Evolutionary conservation across 37 sponge, comb jelly and placozoan species (phyloP), one percentile per base, ranked within the genome.

Genomic region (Dysidea cf. avara): DNA sequence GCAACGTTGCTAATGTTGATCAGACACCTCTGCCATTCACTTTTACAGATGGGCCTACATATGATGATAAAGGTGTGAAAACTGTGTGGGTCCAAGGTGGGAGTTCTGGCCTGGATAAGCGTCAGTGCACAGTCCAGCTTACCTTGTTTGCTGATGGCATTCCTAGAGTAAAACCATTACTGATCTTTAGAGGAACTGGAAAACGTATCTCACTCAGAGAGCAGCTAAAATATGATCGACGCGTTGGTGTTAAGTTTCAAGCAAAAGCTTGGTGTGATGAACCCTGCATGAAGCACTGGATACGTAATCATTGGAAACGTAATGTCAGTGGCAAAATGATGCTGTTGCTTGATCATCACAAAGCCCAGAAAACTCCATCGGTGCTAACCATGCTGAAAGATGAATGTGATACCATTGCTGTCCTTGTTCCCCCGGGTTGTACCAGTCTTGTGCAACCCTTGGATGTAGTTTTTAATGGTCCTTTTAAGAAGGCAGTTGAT

Each of bases 111-210:
- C 56, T 72, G 20, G 74, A 81, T 37, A 81, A 81, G 36, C 73
- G 74, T 49, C 82, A 81, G 48, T 72, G 74, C 36, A 81, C 64
- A 24, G 73, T 62, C 7, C 82, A 81, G 39, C 55, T 81, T 7
- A 81, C 74, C 7, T 24, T 81, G 17, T 71, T 81, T 72, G 82
- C 82, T n/a, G 82, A 81, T 56, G 74, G 72, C 46, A 56, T 65
- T 62, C 40, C 82, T 6, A 39, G 82, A 51, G 66, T 81, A 46
- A 72, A 73, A 36, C 74, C 73, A 2, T 54, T 81, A 6, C 39
- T 81, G 1, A 61, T 81, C 28, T 81, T 81, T 25, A 14, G 38
- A 55, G 82, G 82, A 12, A 73, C 53, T 12, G 82, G 82, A 9
- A 72, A 63, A 33, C 20, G 66, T 34, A 81, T 72, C 33, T 0